Conservation (phyloP, 2,888 invertebrate species). For the Synergus itoensis region DNA sequence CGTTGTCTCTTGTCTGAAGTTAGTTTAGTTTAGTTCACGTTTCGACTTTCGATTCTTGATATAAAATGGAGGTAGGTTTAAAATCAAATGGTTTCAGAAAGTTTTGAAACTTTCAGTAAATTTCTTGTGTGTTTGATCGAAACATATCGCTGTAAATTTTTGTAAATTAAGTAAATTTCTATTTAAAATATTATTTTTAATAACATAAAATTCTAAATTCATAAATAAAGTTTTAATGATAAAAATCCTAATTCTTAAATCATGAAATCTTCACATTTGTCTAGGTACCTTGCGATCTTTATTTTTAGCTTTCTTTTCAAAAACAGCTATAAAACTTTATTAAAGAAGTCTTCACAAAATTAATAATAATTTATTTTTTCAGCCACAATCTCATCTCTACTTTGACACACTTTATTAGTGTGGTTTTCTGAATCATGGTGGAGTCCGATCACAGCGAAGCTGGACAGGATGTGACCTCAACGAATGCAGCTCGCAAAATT, state of each 20-base stretch:
- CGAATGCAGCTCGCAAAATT: constrained; percentile 44
- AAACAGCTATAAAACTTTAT: background rate
- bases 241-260: too few species aligned
- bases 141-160: background rate
- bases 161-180: too few species aligned
- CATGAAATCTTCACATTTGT: too few species aligned
- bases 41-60: background rate
- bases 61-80: background rate
- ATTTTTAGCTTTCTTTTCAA: too few species aligned
- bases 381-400: background rate
- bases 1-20: background rate
- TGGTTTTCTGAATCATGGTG: constrained; percentile 60
- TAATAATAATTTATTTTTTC: constrained; percentile 13
- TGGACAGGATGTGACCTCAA: constrained; percentile 51
- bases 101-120: background rate
- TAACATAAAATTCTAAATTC: too few species aligned
- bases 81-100: background rate
- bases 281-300: too few species aligned
- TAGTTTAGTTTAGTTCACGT: background rate
- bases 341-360: background rate
- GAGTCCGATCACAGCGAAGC: constrained; percentile 66
- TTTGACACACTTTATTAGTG: background rate
- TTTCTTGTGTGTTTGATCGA: background rate
- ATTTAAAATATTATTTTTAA: too few species aligned
- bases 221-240: too few species aligned